Evolutionary conservation across 2,888 invertebrate species (phyloP).

Genomic region (Stomorhina lunata): DNA sequence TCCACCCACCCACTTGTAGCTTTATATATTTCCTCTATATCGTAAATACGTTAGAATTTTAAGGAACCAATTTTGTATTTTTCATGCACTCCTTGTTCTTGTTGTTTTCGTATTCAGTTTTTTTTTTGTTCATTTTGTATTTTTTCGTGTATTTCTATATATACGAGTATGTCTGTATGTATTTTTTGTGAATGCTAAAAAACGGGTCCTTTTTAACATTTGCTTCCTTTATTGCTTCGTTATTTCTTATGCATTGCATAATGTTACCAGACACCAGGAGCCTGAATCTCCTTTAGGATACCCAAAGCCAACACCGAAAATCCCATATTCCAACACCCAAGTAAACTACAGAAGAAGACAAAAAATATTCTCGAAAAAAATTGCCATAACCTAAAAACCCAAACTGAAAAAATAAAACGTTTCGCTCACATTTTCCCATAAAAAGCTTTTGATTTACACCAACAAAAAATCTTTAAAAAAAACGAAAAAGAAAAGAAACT

Average conservation of each 20-base stretch:
- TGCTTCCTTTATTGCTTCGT: conserved; percentile 55
- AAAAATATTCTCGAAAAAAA: conserved; percentile 51
- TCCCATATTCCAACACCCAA: neutral
- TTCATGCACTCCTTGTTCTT: conserved; percentile 36
- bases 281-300: conserved; percentile 10
- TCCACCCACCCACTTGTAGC: conserved; percentile 67
- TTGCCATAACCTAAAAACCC: conserved; percentile 59
- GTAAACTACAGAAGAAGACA: conserved; percentile 40
- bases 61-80: conserved; percentile 61
- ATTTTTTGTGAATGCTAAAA: conserved; percentile 41
- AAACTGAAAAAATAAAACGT: conserved; percentile 51
- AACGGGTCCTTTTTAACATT: conserved; percentile 49
- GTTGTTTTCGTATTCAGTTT: neutral
- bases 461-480: conserved; percentile 26
- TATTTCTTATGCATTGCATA: conserved; percentile 58
- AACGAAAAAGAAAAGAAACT: conserved; percentile 22
- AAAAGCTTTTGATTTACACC: conserved; percentile 34
- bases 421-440: conserved; percentile 53
- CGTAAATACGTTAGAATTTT: conserved; percentile 55
- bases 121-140: conserved; percentile 9
- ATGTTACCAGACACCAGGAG: conserved; percentile 43
- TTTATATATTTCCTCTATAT: conserved; percentile 16
- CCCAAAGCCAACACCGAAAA: neutral
- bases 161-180: too few relatives aligned
- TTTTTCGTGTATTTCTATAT: too few relatives aligned